A percentile compares a stretch with the other conserved stretches of the same genome.
These are phyloP conservation scores for Callaeas wilsoni DNA, from an alignment of 2,113 vertebrate genomes.

Conservation along the genomic window DNA sequence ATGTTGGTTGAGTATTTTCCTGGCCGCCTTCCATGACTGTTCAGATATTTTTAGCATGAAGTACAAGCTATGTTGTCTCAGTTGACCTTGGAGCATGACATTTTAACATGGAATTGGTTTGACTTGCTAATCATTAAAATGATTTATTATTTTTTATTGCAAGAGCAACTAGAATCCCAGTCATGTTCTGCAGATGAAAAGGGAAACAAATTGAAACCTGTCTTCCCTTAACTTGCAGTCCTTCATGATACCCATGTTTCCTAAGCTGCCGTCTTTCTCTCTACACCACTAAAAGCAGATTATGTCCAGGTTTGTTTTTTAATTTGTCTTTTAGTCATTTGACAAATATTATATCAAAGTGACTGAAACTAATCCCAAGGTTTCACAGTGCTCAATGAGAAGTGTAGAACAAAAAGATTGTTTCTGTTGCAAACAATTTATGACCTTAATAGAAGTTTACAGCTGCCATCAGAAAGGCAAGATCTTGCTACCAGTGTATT, in stretches of 20 bases:
- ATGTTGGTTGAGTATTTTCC: constrained; percentile 53
- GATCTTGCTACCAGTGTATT: neutral
- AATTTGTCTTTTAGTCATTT: constrained; percentile 12
- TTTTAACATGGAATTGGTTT: constrained; percentile 57
- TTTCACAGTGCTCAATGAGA: neutral
- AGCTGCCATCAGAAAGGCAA: constrained; percentile 17
- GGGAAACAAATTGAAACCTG: neutral
- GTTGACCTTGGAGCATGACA: constrained; percentile 55
- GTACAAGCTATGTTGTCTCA: constrained; percentile 31
- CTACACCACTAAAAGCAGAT: neutral
- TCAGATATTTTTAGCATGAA: constrained; percentile 58
- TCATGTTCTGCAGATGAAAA: constrained; percentile 18
- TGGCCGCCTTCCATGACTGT: constrained; percentile 30
- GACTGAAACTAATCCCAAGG: constrained; percentile 8
- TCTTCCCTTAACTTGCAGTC: neutral
- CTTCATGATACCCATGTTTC: neutral
- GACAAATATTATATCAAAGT: neutral
- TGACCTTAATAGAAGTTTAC: constrained; percentile 51
- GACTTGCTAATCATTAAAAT: constrained; percentile 54
- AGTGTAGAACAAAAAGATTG: neutral
- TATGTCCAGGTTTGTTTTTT: neutral
- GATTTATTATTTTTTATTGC: constrained; percentile 42
- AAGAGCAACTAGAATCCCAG: neutral
- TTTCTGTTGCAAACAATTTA: constrained; percentile 29
- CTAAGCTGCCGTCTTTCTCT: neutral